Base-by-base conservation (phyloP, 2,113 vertebrate genomes). In the Thomomys bottae region DNA sequence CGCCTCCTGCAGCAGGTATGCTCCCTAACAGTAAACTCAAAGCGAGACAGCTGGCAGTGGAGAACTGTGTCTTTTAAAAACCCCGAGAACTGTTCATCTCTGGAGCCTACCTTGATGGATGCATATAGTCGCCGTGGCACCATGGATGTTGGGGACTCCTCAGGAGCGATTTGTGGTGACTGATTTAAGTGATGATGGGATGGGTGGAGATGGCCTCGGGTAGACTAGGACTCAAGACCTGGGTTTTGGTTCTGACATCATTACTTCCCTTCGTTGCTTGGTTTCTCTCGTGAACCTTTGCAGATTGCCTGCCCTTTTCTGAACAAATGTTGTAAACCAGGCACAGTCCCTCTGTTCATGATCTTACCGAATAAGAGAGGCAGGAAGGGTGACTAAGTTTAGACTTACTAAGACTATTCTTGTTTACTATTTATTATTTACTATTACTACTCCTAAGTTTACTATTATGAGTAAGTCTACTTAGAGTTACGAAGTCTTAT, bases 211-310 rank as follows among this genome's bases (percentile, higher is more conserved):
- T 54, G 11, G 11, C 14, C 49, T 54, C 49, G 18, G 18, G 49
- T 77, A 36, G 42, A 54, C 4, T 0, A 66, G 23, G 34, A 70
- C 36, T 57, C 34, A 78, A 93, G 45, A 49, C 40, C 32, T 68
- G 63, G 14, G 23, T 88, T 87, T 79, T 82, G 34, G 30, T 61
- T 73, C 68, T 77, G 61, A 79, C 87, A 92, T 90, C 80, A 57
- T 24, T 11, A 8, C 23, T 38, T 91, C 40, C 63, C 85, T 73
- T 79, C 88, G 66, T 88, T 59, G 38, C 6, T 18, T 86, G 36
- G 23, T 87, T 93, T 67, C 72, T 32, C 63, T 86, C 70, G 64
- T 42, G 89, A 11, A 38, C 87, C 49, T 84, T 68, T 77, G 59
- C 78, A 61, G 67, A 92, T 81, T 63, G 11, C 54, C 34, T 77